Evolutionary conservation across 2,113 vertebrate genomes (phyloP), one percentile per base, ranked within the genome.

Genomic region (Sceloporus undulatus): DNA sequence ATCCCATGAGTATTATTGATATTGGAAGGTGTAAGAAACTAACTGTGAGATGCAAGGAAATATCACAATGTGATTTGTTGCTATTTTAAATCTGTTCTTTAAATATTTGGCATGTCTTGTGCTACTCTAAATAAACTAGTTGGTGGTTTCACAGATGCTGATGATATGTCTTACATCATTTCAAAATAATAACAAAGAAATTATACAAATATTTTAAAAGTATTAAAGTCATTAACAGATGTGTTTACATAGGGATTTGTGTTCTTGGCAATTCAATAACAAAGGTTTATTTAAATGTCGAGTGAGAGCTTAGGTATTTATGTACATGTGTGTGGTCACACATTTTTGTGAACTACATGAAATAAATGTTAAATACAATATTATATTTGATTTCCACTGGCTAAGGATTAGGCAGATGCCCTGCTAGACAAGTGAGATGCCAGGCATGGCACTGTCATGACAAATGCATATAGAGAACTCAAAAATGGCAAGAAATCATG

Each of bases 41-140:
- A 42, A 48, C 56, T 65, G 2, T 23, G 9, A 82, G 18, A 75
- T 75, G 54, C 52, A 74, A 87, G 86, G 70, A 75, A 75, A 66
- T 75, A 75, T 81, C 54, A 74, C 78, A 48, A n/a, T 62, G 54
- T 82, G 54, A 6, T 42, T 5, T 81, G 70, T 65, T 74, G 54
- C 10, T 75, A 75, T 82, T 87, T 87, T 82, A 81, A 65, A 87
- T 62, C 29, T 75, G 70, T 42, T 76, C 7, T 88, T 77, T 66
- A 66, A 87, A 59, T 78, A 68, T 62, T 54, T 11, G 2, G 62
- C 29, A 65, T 9, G 62, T 82, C 29, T 9, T 74, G 54, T 75
- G 70, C 38, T 75, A 82, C 82, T 62, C 74, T 74, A 42, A 11
- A 34, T 54, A 87, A 52, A 66, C 52, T 82, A 76, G 38, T 76